These are phyloP conservation scores for Dicentrarchus labrax DNA, from an alignment of 2,113 vertebrate species.

Conservation along the genomic window DNA sequence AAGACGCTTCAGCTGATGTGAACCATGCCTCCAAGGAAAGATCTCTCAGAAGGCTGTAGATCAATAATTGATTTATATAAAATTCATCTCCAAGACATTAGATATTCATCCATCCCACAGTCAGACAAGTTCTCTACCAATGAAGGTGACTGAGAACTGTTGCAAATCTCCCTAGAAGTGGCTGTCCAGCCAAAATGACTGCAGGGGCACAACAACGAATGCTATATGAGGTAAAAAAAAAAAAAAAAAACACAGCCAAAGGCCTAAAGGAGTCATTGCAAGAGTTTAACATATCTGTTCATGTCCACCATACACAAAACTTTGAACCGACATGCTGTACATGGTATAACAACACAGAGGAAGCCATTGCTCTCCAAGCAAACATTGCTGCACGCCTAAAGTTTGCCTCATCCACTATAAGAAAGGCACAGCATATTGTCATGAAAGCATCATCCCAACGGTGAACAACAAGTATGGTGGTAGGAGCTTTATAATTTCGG, in stretches of 20 bases:
- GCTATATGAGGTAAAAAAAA: neutral
- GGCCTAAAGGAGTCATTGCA: neutral
- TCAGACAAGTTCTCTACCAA: neutral
- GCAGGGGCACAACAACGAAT: neutral
- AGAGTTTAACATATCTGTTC: neutral
- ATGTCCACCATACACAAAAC: neutral
- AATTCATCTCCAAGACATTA: neutral
- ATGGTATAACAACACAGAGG: too few relatives aligned
- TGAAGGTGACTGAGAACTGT: neutral
- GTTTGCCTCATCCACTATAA: too few relatives aligned
- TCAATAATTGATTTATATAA: too few relatives aligned
- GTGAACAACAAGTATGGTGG: neutral
- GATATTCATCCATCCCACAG: neutral
- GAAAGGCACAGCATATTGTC: neutral
- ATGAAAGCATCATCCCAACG: neutral
- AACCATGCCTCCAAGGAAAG: too few relatives aligned
- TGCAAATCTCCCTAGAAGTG: neutral
- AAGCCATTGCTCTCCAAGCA: too few relatives aligned
- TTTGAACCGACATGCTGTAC: too few relatives aligned
- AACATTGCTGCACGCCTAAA: too few relatives aligned
- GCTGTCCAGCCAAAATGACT: neutral
- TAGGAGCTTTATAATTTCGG: neutral
- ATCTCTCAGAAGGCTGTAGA: too few relatives aligned
- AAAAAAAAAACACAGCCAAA: neutral
- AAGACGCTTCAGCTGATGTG: too few relatives aligned